Conservation (phyloP, 2,113 vertebrate genomes). For the Theristicus caerulescens region DNA sequence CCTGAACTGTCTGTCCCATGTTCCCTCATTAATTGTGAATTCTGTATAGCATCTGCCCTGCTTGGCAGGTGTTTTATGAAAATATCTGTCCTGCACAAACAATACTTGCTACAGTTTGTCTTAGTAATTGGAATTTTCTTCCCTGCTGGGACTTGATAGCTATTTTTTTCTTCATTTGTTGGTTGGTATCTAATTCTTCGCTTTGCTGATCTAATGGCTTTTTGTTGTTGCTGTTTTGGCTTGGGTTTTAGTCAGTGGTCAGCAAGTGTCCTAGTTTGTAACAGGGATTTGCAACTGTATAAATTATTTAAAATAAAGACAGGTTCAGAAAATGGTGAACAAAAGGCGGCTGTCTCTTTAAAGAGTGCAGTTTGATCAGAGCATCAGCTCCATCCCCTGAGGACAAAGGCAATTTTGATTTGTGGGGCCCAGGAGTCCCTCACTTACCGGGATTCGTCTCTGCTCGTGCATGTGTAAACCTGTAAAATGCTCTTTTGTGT, state of each 20-base stretch:
- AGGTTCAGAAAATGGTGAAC: slow-evolving; percentile 6
- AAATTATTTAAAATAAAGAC: slow-evolving; percentile 37
- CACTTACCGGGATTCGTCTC: not conserved
- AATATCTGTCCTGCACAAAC: slow-evolving; percentile 22
- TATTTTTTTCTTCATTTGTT: not conserved
- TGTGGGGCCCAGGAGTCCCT: slow-evolving; percentile 61
- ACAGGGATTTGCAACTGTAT: not conserved
- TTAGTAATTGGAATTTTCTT: slow-evolving; percentile 51
- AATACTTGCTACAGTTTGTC: slow-evolving; percentile 6
- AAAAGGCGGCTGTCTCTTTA: slow-evolving; percentile 43
- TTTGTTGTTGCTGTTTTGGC: not conserved
- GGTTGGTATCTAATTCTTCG: not conserved
- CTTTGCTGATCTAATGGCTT: slow-evolving; percentile 33
- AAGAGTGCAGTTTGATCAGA: slow-evolving; percentile 44
- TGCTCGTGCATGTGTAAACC: slow-evolving; percentile 46
- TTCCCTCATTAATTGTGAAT: not conserved
- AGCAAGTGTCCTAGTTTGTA: not conserved
- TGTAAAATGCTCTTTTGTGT: slow-evolving; percentile 54
- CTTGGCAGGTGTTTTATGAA: slow-evolving; percentile 26
- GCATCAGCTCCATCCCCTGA: slow-evolving; percentile 52
- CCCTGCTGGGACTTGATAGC: slow-evolving; percentile 13
- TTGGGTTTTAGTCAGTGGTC: slow-evolving; percentile 8
- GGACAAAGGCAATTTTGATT: slow-evolving; percentile 65
- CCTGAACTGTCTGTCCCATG: not conserved
- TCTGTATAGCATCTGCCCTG: not conserved